Conservation (phyloP, 2,113 vertebrate species). For the Notechis scutatus region DNA sequence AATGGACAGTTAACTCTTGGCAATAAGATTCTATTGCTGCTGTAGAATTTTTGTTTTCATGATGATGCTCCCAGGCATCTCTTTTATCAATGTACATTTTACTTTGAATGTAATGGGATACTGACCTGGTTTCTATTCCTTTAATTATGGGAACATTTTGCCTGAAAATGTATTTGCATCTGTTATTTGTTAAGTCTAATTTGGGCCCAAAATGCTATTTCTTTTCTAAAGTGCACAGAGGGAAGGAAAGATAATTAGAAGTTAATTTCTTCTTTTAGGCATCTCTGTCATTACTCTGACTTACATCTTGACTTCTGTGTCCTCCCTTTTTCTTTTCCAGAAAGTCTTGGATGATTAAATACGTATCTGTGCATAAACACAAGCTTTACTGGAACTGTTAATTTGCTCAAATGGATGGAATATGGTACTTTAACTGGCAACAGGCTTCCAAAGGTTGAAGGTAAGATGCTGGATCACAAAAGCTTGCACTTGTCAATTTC, state of each 20-base stretch:
- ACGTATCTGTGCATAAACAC: conserved; percentile 9
- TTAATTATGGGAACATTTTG: conserved; percentile 32
- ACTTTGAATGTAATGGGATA: conserved; percentile 35
- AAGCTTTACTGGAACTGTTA: neutral
- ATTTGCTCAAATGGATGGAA: conserved; percentile 63
- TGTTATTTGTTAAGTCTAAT: conserved; percentile 26
- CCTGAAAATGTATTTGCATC: conserved; percentile 22
- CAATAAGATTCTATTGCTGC: neutral
- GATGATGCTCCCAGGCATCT: conserved; percentile 34
- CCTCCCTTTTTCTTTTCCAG: conserved; percentile 49
- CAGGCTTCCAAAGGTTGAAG: conserved; percentile 76
- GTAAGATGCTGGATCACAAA: neutral
- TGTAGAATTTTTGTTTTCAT: conserved; percentile 22
- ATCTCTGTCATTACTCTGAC: neutral
- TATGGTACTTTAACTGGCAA: conserved; percentile 69
- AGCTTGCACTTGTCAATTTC: neutral
- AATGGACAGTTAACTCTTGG: conserved; percentile 23
- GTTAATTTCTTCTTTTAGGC: neutral
- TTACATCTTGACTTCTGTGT: conserved; percentile 39
- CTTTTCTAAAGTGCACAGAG: neutral
- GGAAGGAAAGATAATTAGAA: neutral
- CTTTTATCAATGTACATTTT: conserved; percentile 19
- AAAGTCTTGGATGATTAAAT: conserved; percentile 41
- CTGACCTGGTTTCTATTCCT: conserved; percentile 34
- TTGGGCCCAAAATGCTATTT: neutral